Conservation (phyloP, 2,797 vertebrate species). For the Eremophila alpestris region DNA sequence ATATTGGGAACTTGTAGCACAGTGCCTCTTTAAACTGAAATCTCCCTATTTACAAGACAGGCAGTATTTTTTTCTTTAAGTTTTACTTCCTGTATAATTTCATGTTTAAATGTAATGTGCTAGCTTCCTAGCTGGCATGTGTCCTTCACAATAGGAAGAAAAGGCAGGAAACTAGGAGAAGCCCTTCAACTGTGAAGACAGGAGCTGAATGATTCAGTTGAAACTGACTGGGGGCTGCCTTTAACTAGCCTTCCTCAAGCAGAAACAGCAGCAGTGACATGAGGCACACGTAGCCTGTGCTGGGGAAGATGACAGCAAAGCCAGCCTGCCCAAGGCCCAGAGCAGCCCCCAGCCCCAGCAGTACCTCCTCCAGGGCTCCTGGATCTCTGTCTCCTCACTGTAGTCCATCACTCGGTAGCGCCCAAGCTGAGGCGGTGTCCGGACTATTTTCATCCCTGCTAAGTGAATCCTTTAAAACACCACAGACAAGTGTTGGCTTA, state of each 20-base stretch:
- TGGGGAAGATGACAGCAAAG: neutral
- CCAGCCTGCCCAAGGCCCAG: neutral
- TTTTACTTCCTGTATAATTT: neutral
- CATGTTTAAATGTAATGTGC: neutral
- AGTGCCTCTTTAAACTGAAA: neutral
- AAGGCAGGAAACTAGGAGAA: neutral
- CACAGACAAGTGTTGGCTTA: neutral
- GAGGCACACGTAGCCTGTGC: no score
- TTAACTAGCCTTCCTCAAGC: neutral
- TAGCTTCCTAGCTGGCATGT: neutral
- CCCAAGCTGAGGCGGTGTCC: constrained; percentile 54
- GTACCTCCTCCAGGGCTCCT: constrained; percentile 58
- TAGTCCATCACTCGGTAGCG: constrained; percentile 72
- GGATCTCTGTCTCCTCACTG: neutral
- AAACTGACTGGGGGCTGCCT: neutral
- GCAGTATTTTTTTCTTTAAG: neutral
- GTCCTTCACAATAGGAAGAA: neutral
- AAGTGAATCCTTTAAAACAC: constrained; percentile 67
- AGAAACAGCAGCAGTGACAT: neutral
- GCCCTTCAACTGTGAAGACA: neutral
- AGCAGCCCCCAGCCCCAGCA: neutral
- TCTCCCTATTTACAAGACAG: neutral
- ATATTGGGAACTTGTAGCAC: neutral
- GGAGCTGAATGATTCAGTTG: neutral
- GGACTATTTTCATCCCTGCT: constrained; percentile 72